A percentile compares a stretch with the other conserved stretches of the same genome.
Conservation (phyloP, 2,888 invertebrate species). For the Drosophila siamana region DNA sequence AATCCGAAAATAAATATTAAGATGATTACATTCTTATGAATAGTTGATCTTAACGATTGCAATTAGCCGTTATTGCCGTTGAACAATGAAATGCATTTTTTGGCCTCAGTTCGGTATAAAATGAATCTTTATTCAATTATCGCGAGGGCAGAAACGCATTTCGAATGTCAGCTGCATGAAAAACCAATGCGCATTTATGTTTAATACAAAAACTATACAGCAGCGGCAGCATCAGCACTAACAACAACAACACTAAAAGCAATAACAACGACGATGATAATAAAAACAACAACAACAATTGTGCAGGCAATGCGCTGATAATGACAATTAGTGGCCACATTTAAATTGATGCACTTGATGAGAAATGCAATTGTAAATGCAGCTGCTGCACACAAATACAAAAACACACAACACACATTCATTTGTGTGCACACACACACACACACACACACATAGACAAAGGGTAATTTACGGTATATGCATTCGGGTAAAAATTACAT, state of each 20-base stretch:
- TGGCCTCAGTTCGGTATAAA: background rate
- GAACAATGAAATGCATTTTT: constrained; percentile 6
- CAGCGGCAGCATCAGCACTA: constrained; percentile 14
- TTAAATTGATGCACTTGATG: constrained; percentile 81
- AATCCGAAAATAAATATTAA: background rate
- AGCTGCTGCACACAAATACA: constrained; percentile 29
- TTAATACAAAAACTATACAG: constrained; percentile 12
- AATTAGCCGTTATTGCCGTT: constrained; percentile 3
- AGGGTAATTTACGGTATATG: constrained; percentile 67
- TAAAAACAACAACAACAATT: constrained; percentile 29
- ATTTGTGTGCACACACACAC: background rate
- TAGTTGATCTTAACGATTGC: background rate
- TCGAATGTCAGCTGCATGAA: constrained; percentile 14
- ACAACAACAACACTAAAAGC: constrained; percentile 18
- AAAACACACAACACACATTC: constrained; percentile 11
- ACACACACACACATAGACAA: constrained; percentile 32
- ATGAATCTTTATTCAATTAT: constrained; percentile 17
- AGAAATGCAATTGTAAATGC: constrained; percentile 75
- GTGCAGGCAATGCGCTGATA: constrained; percentile 70
- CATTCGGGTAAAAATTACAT: constrained; percentile 71
- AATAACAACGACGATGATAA: constrained; percentile 21
- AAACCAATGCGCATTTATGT: constrained; percentile 28
- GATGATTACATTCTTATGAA: background rate
- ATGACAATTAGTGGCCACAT: constrained; percentile 82
- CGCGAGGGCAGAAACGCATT: constrained; percentile 2